Evolutionary conservation across 1,140 invertebrate genomes (phyloP), one percentile per base, ranked within the genome.

Genomic region (Carcinoscorpius rotundicauda): DNA sequence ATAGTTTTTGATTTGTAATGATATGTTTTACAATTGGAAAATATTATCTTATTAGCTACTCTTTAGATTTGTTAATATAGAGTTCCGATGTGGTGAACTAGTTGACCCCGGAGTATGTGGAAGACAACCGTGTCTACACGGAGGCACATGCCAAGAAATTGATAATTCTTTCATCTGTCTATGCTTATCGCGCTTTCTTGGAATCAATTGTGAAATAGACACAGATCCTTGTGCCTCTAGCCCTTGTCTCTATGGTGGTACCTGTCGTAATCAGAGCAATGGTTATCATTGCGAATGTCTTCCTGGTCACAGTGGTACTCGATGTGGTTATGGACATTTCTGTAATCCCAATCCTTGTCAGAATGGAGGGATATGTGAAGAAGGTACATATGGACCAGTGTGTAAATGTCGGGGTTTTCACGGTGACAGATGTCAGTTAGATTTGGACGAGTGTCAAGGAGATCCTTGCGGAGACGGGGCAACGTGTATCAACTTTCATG

Each of bases 61-160:
- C 51, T 52, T 60, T 62, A 68, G 67, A n/a, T 66, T 68, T 63
- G 67, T 62, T 50, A 68, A 68, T 65, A 64, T 68, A 48, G 63
- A 68, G 8, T 68, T 65, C 53, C 67, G 65, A 9, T 68, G 64
- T 61, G 62, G 61, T 50, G 61, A 62, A 8, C 63, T 96, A 74
- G 78, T 89, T 10, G 93, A 97, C 75, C 83, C 83, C 6, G 89
- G 95, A 78, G 91, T 93, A 3, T 97, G 94, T 75, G 87, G 86
- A 0, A 88, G 88, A 10, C 84, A 84, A 9, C 93, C 93, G 0
- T 97, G 93, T 78, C 81, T 93, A 4, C 88, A 91, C 75, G 87
- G 90, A 29, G 87, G 87, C 6, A 79, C 82, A 61, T 91, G 89
- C 76, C 69, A 76, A 58, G 62, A 73, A 59, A 57, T 74, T 53